phyloP scores from a whole-genome alignment of 2,888 invertebrate genomes.

The Spilarctia lutea region DNA sequence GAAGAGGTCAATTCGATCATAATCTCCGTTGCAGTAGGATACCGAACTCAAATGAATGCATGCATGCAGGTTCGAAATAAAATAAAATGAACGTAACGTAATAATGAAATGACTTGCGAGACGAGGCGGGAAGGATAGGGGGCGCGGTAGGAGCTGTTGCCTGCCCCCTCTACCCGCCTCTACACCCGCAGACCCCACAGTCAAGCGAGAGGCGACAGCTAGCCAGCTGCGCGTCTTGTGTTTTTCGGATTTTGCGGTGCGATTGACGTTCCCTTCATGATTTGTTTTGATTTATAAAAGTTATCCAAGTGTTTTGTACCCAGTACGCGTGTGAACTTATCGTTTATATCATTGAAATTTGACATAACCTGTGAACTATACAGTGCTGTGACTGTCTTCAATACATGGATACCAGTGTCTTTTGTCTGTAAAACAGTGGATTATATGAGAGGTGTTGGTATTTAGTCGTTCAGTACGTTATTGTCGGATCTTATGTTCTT shows the following conservation, averaged over 20 bases:
- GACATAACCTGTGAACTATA: conserved; percentile 59
- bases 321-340: conserved; percentile 67
- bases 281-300: conserved; percentile 69
- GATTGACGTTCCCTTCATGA: conserved; percentile 79
- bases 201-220: conserved; percentile 79
- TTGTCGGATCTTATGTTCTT: conserved; percentile 71
- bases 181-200: conserved; percentile 69
- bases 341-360: conserved; percentile 51
- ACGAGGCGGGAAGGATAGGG: conserved; percentile 76
- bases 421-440: conserved; percentile 82
- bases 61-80: conserved; percentile 67
- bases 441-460: conserved; percentile 77
- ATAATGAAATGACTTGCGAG: conserved; percentile 79
- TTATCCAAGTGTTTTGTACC: conserved; percentile 67
- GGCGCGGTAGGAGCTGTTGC: conserved; percentile 70
- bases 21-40: conserved; percentile 40
- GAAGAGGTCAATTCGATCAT: conserved; percentile 26
- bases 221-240: conserved; percentile 84
- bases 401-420: conserved; percentile 81
- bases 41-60: conserved; percentile 49
- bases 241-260: conserved; percentile 83
- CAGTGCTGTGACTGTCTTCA: conserved; percentile 67
- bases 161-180: conserved; percentile 60
- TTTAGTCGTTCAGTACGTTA: conserved; percentile 71
- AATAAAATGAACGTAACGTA: conserved; percentile 77